Evolutionary conservation across 1,140 invertebrate genomes (phyloP), one percentile per base, ranked within the genome.

Genomic region (Zelostemma sp.): DNA sequence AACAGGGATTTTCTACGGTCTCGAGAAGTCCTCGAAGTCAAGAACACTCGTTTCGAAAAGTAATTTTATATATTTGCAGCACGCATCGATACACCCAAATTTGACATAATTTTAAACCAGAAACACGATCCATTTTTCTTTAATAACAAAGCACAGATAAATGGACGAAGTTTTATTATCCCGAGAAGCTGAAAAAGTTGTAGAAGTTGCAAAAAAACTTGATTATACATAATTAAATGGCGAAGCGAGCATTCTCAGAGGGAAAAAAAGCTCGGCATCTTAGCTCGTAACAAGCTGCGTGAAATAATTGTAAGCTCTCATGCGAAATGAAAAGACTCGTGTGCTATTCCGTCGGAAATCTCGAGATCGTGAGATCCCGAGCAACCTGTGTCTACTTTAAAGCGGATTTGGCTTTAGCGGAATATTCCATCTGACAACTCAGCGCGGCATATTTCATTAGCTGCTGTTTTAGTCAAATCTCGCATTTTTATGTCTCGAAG

Each of bases 251-350:
- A 35, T 50, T 35, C 17, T 17, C 28, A 33, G 18, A 50, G 48
- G 6, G n/a, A 50, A 50, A 17, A 50, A 35, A 15, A 18, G 17
- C 4, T 6, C 2, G 8, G 9, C 6, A 21, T 12, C 19, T 50
- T 35, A 31, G 14, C 14, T 35, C 48, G 9, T 50, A 35, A 50
- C 48, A 35, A 50, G 46, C 19, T 48, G 19, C 21, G 46, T 25
- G 11, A 48, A 48, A 48, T 48, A 28, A 48, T 48, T 48, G 46
- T 28, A 28, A 48, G 14, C 25, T 35, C 15, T 50, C 28, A 35
- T 50, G 48, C 48, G 48, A 50, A 50, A 50, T 50, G 48, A 50
- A 50, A 35, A 50, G 15, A 50, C 28, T 50, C 18, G 28, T 28
- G 31, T 50, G 48, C 16, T 16, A 16, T 50, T 17, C 28, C 25